These are phyloP conservation scores for Brachyptera putata DNA, from an alignment of 2,888 invertebrate genomes.

Conservation along the genomic window DNA sequence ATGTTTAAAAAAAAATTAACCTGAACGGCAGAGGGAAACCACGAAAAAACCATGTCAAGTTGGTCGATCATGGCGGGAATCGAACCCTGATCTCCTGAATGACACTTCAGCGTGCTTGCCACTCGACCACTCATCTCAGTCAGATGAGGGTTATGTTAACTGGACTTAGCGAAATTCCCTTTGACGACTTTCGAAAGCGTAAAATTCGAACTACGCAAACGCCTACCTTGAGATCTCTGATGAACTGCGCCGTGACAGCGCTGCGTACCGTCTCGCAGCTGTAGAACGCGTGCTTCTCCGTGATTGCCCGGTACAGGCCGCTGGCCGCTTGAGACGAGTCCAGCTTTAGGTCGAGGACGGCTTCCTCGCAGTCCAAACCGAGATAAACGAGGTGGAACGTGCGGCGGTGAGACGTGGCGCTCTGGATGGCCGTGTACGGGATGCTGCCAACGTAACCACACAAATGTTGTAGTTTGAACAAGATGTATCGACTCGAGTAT, in stretches of 20 bases:
- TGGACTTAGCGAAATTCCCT: too few species aligned
- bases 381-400: conserved; percentile 73
- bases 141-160: too few species aligned
- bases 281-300: conserved; percentile 89
- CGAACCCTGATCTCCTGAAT: too few species aligned
- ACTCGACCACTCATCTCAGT: too few species aligned
- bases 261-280: conserved; percentile 87
- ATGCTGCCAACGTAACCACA: conserved; percentile 51
- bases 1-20: too few species aligned
- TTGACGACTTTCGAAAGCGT: too few species aligned
- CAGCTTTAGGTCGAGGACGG: conserved; percentile 71
- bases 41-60: too few species aligned
- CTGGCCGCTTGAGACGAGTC: conserved; percentile 77
- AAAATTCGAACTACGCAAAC: too few species aligned
- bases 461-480: neutral
- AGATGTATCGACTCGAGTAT: too few species aligned
- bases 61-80: too few species aligned
- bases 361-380: conserved; percentile 62
- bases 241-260: conserved; percentile 84
- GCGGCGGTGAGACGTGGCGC: conserved; percentile 69
- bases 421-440: conserved; percentile 75
- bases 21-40: too few species aligned
- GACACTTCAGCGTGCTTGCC: too few species aligned
- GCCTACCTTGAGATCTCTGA: conserved; percentile 73
- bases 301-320: conserved; percentile 78